Base-by-base conservation (phyloP, 2,888 invertebrate genomes). In the Morpho deidamia region DNA sequence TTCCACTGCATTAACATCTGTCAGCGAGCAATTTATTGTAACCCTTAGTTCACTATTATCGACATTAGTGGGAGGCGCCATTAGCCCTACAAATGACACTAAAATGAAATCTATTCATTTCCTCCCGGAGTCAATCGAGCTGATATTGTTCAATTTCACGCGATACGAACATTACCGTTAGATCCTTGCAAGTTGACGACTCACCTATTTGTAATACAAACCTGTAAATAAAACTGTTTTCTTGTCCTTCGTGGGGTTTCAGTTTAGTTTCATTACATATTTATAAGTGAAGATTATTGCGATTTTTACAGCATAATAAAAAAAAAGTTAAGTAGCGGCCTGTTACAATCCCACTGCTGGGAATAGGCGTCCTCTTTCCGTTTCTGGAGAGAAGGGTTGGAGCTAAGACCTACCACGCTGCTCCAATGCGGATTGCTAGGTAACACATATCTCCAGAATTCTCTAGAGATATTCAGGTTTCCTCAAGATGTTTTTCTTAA, bases 31-130 rank as follows among this genome's bases (percentile, higher is more conserved):
- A 67, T 62, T 65, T 62, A 61, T 60, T 59, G 50, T 67, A 72
- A 69, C 62, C 66, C 71, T 63, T 63, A 66, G 59, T 65, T 64
- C 60, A 66, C 69, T 74, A 71, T 74, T 74, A 70, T 71, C 73
- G 76, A 64, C 79, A 83, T 83, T 81, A 83, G 76, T 72, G 64
- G 69, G 70, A 76, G 81, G 78, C 76, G 81, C 83, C 81, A 89
- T 89, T 89, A 89, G 71, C 81, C 69, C 82, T 81, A 88, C 87
- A 88, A 88, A 89, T 86, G 89, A 86, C 88, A 89, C 86, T 82
- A 83, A 83, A 88, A 88, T 83, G 83, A 88, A 89, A 89, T 89
- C 89, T 89, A 88, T 89, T 89, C 88, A 89, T 89, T 89, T 89
- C 86, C 87, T 79, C 78, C 75, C 69, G 72, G 81, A 87, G 86